These are phyloP conservation scores for Watersipora subatra DNA, from an alignment of 1,140 invertebrate species.

Conservation along the genomic window DNA sequence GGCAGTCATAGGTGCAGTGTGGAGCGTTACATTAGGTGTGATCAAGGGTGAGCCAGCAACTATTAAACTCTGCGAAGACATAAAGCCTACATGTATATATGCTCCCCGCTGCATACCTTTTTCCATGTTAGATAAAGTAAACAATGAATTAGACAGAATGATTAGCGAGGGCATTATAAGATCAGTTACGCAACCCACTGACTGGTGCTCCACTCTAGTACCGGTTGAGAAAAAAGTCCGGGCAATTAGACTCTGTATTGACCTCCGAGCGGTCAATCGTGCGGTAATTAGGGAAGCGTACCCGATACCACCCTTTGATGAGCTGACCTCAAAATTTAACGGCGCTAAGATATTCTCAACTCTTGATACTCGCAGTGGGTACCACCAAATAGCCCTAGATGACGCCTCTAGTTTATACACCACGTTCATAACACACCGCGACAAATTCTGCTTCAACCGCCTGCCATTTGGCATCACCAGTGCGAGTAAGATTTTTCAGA, in stretches of 20 bases:
- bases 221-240: background rate
- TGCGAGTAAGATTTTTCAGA: constrained; percentile 11
- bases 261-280: background rate
- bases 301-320: background rate
- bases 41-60: too few species aligned
- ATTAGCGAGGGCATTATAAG: background rate
- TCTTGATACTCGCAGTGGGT: background rate
- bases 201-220: background rate
- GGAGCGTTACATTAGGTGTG: too few species aligned
- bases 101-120: too few species aligned
- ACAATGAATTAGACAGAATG: background rate
- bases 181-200: background rate
- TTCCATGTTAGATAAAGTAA: too few species aligned
- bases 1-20: too few species aligned
- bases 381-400: background rate
- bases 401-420: background rate
- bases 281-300: background rate
- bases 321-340: background rate
- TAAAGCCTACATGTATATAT: too few species aligned
- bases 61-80: too few species aligned
- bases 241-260: background rate
- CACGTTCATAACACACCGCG: constrained; percentile 6
- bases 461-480: constrained; percentile 11
- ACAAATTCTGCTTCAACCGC: constrained; percentile 11
- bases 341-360: background rate